Evolutionary conservation across 2,888 invertebrate genomes (phyloP), one percentile per base, ranked within the genome.

Genomic region (Acleris holmiana): DNA sequence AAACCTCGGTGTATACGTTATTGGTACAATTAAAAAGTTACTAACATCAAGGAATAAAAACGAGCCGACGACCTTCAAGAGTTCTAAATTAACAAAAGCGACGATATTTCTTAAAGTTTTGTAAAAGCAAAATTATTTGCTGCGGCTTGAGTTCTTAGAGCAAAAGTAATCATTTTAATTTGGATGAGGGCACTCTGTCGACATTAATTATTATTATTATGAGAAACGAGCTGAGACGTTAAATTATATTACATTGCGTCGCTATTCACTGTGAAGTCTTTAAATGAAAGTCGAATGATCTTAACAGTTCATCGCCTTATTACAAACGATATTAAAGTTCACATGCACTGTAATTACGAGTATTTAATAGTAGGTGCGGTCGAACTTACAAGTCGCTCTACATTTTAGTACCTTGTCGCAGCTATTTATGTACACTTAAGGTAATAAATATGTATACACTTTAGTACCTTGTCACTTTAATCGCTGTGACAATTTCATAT

Each of bases 121-220:
- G 69, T 57, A 64, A 63, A 68, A 67, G 58, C 66, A 59, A 69
- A 76, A 75, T 73, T 73, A 74, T 75, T 76, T 72, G 70, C 70
- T 69, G 71, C 70, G 75, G 72, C 72, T 71, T 69, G 70, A 67
- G 70, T 70, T 69, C 70, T 73, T 69, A 76, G 72, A 72, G 70
- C 67, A 69, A 71, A 73, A 72, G 74, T 71, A 73, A 76, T 73
- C 69, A 74, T 74, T 76, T 74, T 75, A 73, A 75, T 71, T 71
- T 73, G 69, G 74, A 74, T 74, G 71, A 74, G 69, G 67, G 68
- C 69, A 68, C 67, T 69, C 70, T 61, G 68, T 57, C 67, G 66
- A 71, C 70, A 74, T 67, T 70, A 68, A 72, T 71, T 72, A 67
- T 72, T 70, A 68, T 73, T 67, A 73, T 65, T 67, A 68, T 67